These are phyloP conservation scores for Phalacrocorax carbo DNA, from an alignment of 2,113 vertebrate genomes.

Conservation along the genomic window DNA sequence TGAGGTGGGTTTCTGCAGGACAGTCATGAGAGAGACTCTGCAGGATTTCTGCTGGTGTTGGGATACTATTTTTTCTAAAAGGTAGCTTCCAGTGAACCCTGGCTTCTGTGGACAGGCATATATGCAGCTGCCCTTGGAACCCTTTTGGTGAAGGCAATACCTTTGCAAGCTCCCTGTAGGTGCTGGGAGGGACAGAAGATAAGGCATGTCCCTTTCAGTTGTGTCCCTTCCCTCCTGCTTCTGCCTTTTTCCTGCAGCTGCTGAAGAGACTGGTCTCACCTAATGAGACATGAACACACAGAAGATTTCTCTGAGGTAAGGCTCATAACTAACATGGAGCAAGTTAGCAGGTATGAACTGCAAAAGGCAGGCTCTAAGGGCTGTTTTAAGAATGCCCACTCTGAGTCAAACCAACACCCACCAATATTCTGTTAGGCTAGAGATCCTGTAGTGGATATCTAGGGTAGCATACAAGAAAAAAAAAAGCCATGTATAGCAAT, in stretches of 20 bases:
- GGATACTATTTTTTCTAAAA: neutral
- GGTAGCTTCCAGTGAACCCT: neutral
- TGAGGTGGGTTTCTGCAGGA: neutral
- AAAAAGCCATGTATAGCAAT: neutral
- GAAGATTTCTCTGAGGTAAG: neutral
- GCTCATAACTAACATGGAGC: neutral
- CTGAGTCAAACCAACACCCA: neutral
- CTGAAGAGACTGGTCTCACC: neutral
- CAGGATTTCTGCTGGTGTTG: neutral
- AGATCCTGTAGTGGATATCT: neutral
- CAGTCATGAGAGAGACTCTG: neutral
- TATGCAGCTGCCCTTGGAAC: neutral
- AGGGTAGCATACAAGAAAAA: neutral
- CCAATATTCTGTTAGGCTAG: neutral
- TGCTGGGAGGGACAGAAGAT: neutral
- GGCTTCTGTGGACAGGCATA: neutral
- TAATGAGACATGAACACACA: neutral
- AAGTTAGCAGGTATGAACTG: neutral
- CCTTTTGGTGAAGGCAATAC: rapidly evolving
- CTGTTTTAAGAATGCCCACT: neutral
- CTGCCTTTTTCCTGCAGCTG: neutral
- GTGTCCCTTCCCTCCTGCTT: neutral
- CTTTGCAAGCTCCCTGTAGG: neutral
- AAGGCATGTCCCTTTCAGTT: neutral
- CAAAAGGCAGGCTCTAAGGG: neutral